Evolutionary conservation across 1,140 invertebrate species (phyloP), one percentile per base, ranked within the genome.

Genomic region (Lordiphosa collinella): DNA sequence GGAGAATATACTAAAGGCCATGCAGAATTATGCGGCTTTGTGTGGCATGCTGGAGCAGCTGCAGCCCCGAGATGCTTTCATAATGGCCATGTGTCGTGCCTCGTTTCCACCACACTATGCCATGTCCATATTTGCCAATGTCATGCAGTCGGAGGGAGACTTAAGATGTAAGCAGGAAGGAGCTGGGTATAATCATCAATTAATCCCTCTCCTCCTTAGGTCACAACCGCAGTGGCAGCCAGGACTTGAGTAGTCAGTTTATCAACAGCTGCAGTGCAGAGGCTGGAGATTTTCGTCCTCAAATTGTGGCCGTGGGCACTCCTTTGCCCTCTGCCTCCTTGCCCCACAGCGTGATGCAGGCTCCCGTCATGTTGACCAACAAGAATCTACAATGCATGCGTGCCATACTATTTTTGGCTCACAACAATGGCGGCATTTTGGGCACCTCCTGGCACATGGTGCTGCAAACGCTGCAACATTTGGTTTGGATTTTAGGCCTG

Each of bases 331-430:
- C 96, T 34, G 93, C 95, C 40, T 94, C 95, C 9, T 89, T 92
- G 80, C 96, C 92, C 49, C 92, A 86, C 43, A 88, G 79, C 31
- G 93, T 94, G 13, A 95, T 96, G 86, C 95, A 96, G 90, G 95
- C 95, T n/a, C 96, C 96, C n/a, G 98, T 99, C 29, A 98, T 99
- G 96, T 91, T 99, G 74, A 99, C 98, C 4, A 95, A 97, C 0
- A 98, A 99, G 85, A 99, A 99, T 92, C 91, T 99, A 13, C 96
- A 99, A 74, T 98, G 97, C 35, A 98, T 99, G 94, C 92, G 97
- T 64, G 94, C 97, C 4, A 90, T 99, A 22, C 90, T 99, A 10
- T 92, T 93, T 59, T 90, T 98, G 29, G 97, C 97, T 2, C 96
- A 97, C 86, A 94, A 95, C 70, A 96, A 99, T 90, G 98, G 98